Evolutionary conservation across 1,140 invertebrate genomes (phyloP), one percentile per base, ranked within the genome.

Genomic region (Euschistus heros): DNA sequence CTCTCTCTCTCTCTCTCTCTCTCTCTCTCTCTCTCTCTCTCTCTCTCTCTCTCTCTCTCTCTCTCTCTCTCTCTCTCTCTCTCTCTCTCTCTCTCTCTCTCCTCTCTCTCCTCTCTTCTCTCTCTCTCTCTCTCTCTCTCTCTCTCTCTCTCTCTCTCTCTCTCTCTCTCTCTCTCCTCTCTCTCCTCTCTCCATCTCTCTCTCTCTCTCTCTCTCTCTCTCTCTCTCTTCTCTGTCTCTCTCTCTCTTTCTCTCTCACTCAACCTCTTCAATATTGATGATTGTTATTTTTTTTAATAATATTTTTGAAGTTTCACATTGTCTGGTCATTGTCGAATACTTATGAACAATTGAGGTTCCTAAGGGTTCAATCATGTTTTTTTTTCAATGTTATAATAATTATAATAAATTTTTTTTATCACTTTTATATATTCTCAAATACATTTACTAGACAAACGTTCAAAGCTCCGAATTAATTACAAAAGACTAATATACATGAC

Each of bases 11-110:
- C 18, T 26, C 42, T 63, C 42, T 30, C 24, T 61, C 59, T 26
- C 42, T 63, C 42, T 30, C 24, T 61, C 59, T 22, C 20, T 61
- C 13, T 26, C 24, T 37, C 17, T 37, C 13, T 37, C 22, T 14
- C 59, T 26, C 24, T 52, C 42, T 44, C 42, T 44, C 42, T 44
- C 42, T 44, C 42, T 44, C 42, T 44, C 42, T 62, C 62, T 22
- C 50, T 17, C 47, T 69, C 68, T 72, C 66, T 69, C 68, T 42
- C 61, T 30, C 52, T 60, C 42, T 30, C 57, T 37, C 46, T 42
- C 57, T 27, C 44, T 13, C 57, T 57, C 44, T 55, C 63, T 52
- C 54, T 65, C 24, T 44, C 24, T 33, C 55, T 54, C 46, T n/a
- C n/a, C 54, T 62, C 17, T 30, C 26, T 42, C 46, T 3, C 37